Conservation (phyloP, 2,113 vertebrate genomes). For the Austrofundulus limnaeus region DNA sequence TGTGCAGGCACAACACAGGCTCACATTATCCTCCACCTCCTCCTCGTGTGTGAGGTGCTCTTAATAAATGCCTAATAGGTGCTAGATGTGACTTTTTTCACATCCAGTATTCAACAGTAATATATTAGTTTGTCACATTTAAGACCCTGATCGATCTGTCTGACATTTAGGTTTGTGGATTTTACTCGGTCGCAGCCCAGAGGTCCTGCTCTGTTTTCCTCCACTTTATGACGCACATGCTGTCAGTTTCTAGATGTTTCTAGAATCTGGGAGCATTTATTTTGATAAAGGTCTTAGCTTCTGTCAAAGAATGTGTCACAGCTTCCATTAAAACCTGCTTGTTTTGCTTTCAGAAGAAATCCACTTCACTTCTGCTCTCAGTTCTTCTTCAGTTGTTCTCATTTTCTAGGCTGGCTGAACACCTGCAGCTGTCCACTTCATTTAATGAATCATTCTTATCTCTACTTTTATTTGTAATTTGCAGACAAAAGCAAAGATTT, state of each 20-base stretch:
- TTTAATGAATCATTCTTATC: constrained; percentile 24
- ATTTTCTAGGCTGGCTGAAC: constrained; percentile 21
- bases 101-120: too few species aligned
- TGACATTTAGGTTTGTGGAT: constrained; percentile 57
- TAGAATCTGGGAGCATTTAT: constrained; percentile 50
- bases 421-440: constrained; percentile 46
- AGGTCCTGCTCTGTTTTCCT: constrained; percentile 49
- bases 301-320: constrained; percentile 68
- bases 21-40: too few species aligned
- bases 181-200: constrained; percentile 37
- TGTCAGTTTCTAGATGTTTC: constrained; percentile 57
- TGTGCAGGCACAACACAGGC: too few species aligned
- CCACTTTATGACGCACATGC: constrained; percentile 65
- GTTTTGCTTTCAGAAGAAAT: constrained; percentile 60
- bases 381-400: constrained; percentile 11
- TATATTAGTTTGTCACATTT: too few species aligned
- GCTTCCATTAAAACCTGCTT: constrained; percentile 55
- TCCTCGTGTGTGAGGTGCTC: not conserved
- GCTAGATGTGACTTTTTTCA: not conserved
- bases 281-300: constrained; percentile 62
- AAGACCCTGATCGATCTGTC: constrained; percentile 29
- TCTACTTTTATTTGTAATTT: not conserved
- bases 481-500: too few species aligned
- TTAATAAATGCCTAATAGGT: not conserved
- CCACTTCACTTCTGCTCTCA: constrained; percentile 41